phyloP scores from a whole-genome alignment of 2,888 invertebrate species.

The Drosophila multiciliata region DNA sequence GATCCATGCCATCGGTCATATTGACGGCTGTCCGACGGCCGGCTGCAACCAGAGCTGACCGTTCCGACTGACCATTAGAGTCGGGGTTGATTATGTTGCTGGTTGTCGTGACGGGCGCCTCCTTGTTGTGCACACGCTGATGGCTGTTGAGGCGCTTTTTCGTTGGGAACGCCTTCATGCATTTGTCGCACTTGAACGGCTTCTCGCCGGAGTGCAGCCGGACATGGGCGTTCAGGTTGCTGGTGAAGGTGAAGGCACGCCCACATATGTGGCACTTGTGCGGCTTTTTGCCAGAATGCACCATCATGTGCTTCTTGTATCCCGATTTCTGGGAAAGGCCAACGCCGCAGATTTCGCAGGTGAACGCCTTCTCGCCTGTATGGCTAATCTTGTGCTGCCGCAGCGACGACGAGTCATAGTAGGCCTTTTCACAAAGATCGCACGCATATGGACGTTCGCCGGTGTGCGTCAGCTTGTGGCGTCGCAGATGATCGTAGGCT shows the following conservation, averaged over 20 bases:
- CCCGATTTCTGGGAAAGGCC: conserved; percentile 85
- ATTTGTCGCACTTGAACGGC: conserved; percentile 80
- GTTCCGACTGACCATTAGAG: conserved; percentile 44
- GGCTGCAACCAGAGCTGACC: conserved; percentile 64
- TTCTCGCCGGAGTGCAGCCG: conserved; percentile 83
- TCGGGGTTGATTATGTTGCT: conserved; percentile 5
- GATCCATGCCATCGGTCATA: conserved; percentile 54
- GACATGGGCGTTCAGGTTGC: conserved; percentile 84
- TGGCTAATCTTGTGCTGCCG: conserved; percentile 83
- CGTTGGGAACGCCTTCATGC: conserved; percentile 81
- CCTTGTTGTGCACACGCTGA: conserved; percentile 80
- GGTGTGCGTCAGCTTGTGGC: conserved; percentile 69
- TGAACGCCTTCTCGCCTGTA: conserved; percentile 83
- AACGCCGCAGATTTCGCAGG: conserved; percentile 84
- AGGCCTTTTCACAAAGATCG: conserved; percentile 83
- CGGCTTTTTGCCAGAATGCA: conserved; percentile 84
- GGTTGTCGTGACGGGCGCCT: conserved; percentile 66
- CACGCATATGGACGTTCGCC: conserved; percentile 69
- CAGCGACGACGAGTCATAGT: conserved; percentile 83
- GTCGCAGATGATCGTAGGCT: conserved; percentile 62
- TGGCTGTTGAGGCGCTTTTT: conserved; percentile 84
- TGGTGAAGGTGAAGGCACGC: conserved; percentile 83
- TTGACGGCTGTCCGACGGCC: conserved; percentile 42
- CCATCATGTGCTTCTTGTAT: conserved; percentile 85
- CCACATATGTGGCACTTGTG: conserved; percentile 82